These are phyloP conservation scores for Lasiurus cinereus DNA, from an alignment of 2,113 vertebrate genomes.

Conservation along the genomic window DNA sequence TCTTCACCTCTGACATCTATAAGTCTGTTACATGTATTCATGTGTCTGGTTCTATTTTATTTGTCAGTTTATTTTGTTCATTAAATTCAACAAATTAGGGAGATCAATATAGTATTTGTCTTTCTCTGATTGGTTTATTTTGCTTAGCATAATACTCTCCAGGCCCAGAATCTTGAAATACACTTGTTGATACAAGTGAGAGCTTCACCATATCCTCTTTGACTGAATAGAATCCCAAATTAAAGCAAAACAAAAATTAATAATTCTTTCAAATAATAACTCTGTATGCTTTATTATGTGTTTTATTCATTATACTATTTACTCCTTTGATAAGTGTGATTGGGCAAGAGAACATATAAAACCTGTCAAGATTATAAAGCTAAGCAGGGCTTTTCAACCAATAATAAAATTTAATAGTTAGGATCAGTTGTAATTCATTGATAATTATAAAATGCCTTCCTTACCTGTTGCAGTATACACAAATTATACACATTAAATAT, in stretches of 20 bases:
- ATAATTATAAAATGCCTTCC: background rate
- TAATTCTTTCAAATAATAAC: background rate
- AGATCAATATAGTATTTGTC: background rate
- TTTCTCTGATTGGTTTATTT: background rate
- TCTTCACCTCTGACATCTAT: background rate
- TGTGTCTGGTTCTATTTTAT: background rate
- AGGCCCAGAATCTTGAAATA: conserved; percentile 3
- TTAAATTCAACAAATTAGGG: background rate
- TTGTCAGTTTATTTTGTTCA: background rate
- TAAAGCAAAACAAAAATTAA: background rate
- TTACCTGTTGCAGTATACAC: background rate
- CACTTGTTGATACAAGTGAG: background rate
- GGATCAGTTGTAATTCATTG: background rate
- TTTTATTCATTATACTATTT: background rate
- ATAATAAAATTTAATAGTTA: background rate
- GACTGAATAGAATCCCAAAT: background rate
- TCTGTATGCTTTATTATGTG: background rate
- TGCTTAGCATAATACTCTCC: background rate
- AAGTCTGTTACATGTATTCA: background rate
- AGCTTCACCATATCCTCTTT: background rate
- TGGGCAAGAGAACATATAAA: background rate
- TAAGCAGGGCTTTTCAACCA: background rate
- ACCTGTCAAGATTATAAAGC: background rate
- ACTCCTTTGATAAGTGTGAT: background rate
- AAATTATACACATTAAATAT: background rate